Conservation (phyloP, 2,113 vertebrate species). For the Gymnorhina tibicen region DNA sequence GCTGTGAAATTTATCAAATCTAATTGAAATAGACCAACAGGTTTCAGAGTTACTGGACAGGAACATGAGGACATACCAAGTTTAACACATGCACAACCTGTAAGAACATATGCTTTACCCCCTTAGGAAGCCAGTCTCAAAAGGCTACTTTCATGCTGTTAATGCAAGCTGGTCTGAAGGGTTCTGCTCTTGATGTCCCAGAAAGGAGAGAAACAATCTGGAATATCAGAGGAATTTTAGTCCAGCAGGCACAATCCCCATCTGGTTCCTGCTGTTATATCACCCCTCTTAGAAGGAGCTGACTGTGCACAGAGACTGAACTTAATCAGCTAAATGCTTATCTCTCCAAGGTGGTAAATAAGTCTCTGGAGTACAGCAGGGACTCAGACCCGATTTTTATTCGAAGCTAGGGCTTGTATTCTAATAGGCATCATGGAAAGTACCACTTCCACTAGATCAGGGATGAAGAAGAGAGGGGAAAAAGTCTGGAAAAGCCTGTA, state of each 20-base stretch:
- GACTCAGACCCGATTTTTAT: not conserved
- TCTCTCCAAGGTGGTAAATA: not conserved
- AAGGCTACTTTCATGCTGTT: not conserved
- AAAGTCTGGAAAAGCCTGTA: not conserved
- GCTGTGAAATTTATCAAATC: not conserved
- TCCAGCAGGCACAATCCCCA: not conserved
- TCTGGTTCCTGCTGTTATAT: not conserved
- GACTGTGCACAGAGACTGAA: not conserved
- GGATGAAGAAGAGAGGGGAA: not conserved
- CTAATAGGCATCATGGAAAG: not conserved
- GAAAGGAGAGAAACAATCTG: not conserved
- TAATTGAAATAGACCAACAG: not conserved
- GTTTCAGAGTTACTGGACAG: not conserved
- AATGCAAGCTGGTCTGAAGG: not conserved
- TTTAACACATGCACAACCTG: not conserved
- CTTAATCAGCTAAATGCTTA: not conserved
- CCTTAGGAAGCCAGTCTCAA: not conserved
- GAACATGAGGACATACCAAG: not conserved
- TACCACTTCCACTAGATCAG: not conserved
- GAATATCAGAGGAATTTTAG: not conserved
- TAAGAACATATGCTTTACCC: not conserved
- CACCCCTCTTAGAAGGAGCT: not conserved
- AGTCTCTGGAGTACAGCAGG: not conserved
- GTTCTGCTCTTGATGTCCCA: not conserved
- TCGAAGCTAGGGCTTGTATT: not conserved